phyloP scores from a whole-genome alignment of 2,797 vertebrate genomes.

The Gymnopithys bicolor region DNA sequence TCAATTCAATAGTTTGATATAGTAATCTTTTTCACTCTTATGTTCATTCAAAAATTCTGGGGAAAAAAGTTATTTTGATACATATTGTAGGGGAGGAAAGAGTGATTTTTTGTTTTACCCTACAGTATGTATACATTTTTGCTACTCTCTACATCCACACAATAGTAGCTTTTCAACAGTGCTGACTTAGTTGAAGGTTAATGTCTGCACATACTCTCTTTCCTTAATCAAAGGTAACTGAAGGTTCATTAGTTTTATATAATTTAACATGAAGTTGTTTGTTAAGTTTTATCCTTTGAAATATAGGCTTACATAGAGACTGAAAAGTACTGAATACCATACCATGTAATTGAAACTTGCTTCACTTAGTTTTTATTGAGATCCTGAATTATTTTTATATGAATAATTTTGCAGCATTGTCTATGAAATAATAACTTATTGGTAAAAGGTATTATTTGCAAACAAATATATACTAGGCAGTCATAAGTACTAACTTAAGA shows the following conservation, averaged over 20 bases:
- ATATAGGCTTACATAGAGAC: background rate
- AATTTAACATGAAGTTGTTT: background rate
- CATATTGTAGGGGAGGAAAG: fast-evolving
- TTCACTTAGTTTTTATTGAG: background rate
- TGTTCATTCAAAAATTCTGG: background rate
- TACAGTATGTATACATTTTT: background rate
- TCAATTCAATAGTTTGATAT: background rate
- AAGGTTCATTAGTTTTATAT: background rate
- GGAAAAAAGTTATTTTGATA: background rate
- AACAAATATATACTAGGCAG: background rate
- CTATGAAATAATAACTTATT: background rate
- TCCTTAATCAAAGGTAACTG: background rate
- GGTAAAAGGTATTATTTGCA: background rate
- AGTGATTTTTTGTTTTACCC: background rate
- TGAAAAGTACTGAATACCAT: background rate
- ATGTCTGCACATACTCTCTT: background rate
- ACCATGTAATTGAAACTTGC: background rate
- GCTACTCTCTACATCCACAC: background rate
- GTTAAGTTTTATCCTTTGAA: background rate
- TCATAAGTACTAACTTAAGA: background rate
- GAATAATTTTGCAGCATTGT: background rate
- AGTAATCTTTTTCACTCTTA: background rate
- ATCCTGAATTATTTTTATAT: background rate
- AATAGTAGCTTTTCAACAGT: background rate
- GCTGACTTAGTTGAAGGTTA: background rate